Base-by-base conservation (phyloP, 2,797 vertebrate species). In the Australoheros facetus region DNA sequence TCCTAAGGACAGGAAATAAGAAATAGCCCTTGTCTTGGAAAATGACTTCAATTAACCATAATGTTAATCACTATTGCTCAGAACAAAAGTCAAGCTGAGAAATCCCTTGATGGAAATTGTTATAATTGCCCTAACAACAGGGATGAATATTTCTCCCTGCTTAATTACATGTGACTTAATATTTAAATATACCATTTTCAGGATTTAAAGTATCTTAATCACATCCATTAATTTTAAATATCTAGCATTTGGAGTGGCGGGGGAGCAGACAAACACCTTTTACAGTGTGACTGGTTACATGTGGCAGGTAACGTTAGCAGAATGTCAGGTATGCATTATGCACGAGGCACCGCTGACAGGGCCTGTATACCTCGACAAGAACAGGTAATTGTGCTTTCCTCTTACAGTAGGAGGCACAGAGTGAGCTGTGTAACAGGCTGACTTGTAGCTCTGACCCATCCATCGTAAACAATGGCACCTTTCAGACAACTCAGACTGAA, bases 51-150 rank as follows among this genome's bases (percentile, higher is more conserved):
- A 97, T 98, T 98, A 98, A 97, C 95, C 92, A 94, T 96, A 97
- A 96, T 97, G 97, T 97, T 98, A 98, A 98, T 99, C 96, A 97
- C 96, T 97, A 96, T 96, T 96, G 96, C 97, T 96, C 95, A 96
- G 96, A 97, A 98, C 95, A 96, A 97, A 97, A 97, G 96, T 96
- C 98, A 98, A 96, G 96, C 97, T 97, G 97, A 80, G 95, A 97
- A 99, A 97, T 98, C 97, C 97, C 97, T 97, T 94, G 94, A 98
- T 98, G 96, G 97, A 99, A 98, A 98, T 98, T 97, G 97, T 97
- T 97, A 95, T 98, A 98, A 99, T 99, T 96, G 96, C 97, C 96
- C 96, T 97, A 97, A 97, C 97, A 97, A 97, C 95, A 90, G 97
- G 97, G 96, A 97, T 86, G 95, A 97, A 96, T 97, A 96, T 97